Evolutionary conservation across 2,113 vertebrate genomes (phyloP).

Genomic region (Suricata suricatta): DNA sequence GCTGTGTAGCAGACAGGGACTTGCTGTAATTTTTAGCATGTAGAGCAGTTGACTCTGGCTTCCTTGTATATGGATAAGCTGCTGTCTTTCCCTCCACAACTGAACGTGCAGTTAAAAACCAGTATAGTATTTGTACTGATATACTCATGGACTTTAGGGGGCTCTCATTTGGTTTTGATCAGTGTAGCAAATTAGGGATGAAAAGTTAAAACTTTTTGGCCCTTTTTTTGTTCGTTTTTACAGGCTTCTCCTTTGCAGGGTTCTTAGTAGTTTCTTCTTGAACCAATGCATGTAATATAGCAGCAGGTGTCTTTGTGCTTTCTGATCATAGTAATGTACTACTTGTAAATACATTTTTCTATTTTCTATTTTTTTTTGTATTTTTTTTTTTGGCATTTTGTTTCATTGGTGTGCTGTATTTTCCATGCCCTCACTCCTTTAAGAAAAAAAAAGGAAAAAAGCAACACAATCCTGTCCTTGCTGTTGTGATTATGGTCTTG

Average conservation of each 20-base stretch:
- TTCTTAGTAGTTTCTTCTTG: conserved; percentile 82
- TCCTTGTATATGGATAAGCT: conserved; percentile 84
- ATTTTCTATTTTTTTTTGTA: conserved; percentile 86
- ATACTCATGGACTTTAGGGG: conserved; percentile 80
- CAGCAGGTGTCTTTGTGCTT: conserved; percentile 86
- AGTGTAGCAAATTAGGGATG: conserved; percentile 86
- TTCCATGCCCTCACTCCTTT: conserved; percentile 83
- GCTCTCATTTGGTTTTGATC: conserved; percentile 83
- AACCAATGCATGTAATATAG: conserved; percentile 89
- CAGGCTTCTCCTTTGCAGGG: conserved; percentile 77
- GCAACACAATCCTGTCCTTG: conserved; percentile 78
- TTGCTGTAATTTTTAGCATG: conserved; percentile 89
- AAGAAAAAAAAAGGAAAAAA: conserved; percentile 66
- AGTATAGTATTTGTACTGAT: conserved; percentile 84
- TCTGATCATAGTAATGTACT: conserved; percentile 89
- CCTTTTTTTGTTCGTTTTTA: conserved; percentile 57
- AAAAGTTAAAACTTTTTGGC: conserved; percentile 66
- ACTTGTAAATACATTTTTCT: conserved; percentile 93
- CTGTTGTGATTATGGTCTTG: conserved; percentile 83
- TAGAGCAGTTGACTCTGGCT: conserved; percentile 84
- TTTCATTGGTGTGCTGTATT: conserved; percentile 90
- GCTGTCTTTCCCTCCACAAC: conserved; percentile 60
- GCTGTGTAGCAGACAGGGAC: conserved; percentile 84
- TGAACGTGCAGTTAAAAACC: conserved; percentile 78
- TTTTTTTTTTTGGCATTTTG: conserved; percentile 87